phyloP scores from a whole-genome alignment of 1,140 invertebrate species.

The Drosophila arizonae region DNA sequence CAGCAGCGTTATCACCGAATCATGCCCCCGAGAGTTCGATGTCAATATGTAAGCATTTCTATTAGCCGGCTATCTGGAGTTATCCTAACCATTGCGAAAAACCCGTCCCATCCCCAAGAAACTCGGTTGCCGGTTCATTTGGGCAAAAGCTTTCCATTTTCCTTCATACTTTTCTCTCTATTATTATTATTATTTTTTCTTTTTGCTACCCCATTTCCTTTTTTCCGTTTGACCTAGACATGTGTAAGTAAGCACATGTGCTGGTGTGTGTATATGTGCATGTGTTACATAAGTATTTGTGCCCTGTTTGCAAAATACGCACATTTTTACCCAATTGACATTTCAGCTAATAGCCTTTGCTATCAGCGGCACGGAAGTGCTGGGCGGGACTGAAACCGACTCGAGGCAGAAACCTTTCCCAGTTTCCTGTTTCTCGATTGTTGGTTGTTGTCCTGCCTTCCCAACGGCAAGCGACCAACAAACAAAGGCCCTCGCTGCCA shows the following conservation, averaged over 20 bases:
- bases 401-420: background rate
- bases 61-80: conserved; percentile 41
- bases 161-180: conserved; percentile 7
- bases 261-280: conserved; percentile 5
- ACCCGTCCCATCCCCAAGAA: background rate
- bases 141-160: conserved; percentile 49
- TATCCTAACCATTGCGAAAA: conserved; percentile 23
- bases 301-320: conserved; percentile 53
- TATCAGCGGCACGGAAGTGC: conserved; percentile 32
- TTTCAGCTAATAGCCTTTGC: conserved; percentile 52
- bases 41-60: conserved; percentile 43
- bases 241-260: conserved; percentile 8
- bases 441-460: conserved; percentile 6
- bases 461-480: conserved; percentile 32
- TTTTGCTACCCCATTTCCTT: conserved; percentile 10
- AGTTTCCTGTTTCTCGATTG: background rate
- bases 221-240: background rate
- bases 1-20: conserved; percentile 30
- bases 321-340: conserved; percentile 59
- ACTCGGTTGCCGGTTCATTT: conserved; percentile 28
- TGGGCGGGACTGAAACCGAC: conserved; percentile 24
- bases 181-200: conserved; percentile 1
- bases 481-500: conserved; percentile 19
- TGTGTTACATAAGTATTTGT: conserved; percentile 35
- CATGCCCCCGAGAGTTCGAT: conserved; percentile 42